Evolutionary conservation across 2,888 invertebrate genomes (phyloP), one percentile per base, ranked within the genome.

Genomic region (Lochmaea crataegi): DNA sequence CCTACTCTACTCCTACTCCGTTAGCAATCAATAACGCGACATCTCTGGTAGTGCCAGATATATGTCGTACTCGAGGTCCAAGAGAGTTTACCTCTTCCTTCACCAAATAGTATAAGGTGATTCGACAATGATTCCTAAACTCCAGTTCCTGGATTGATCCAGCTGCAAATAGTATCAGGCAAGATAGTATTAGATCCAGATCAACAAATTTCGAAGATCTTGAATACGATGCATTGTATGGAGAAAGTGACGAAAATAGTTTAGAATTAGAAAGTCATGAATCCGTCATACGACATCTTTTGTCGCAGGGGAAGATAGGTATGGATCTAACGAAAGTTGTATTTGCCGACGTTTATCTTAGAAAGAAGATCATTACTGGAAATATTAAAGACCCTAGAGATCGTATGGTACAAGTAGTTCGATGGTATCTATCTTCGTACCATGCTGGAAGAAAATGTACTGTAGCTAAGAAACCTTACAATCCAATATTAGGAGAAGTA

Each of bases 261-360:
- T 93, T 97, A 86, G 95, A 94, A 76, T 94, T 99, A 91, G 98
- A 99, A 87, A 94, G 93, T 83, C 98, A 99, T 87, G 99, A 99
- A 68, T 98, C 97, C 64, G 97, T 99, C 80, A 95, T 99, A 82
- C 95, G 96, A 74, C 99, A 99, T 88, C 91, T 99, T 66, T 88
- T 99, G 79, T 97, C 98, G 1, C 99, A 99, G 88, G 98, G 99
- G 77, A 96, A 97, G 88, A 98, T 99, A 84, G 99, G 99, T 76
- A 99, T 99, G 99, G 99, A 99, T 88, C 91, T 99, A 84, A 99
- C 99, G 12, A 99, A 99, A 90, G 96, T 98, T 76, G 98, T 98
- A n/a, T 68, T 89, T 99, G 77, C 99, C 99, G 26, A 99, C 99
- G 38, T 99, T 99, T 85, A 99, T 99, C 81, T 88, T 99, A 81